Conservation (phyloP, 2,113 vertebrate species). For the Chionomys nivalis region DNA sequence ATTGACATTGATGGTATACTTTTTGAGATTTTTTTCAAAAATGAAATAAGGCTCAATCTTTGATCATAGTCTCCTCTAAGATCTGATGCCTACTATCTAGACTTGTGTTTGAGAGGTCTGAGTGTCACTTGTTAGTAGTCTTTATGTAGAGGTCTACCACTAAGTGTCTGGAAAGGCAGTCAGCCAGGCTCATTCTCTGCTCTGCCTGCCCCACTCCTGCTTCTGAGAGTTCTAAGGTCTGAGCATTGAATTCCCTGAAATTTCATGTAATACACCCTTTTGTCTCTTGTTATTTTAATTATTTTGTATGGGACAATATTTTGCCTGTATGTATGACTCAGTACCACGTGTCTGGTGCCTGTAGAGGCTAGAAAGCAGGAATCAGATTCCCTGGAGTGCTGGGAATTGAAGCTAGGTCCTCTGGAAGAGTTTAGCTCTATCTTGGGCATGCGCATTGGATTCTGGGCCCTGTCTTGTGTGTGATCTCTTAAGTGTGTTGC, state of each 20-base stretch:
- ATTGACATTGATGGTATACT: neutral
- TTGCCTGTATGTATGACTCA: neutral
- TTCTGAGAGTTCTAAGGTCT: constrained; percentile 12
- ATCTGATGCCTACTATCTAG: constrained; percentile 5
- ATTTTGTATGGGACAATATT: neutral
- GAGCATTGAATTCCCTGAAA: constrained; percentile 12
- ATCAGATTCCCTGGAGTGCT: neutral
- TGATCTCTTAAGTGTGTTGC: neutral
- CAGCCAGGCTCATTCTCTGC: constrained; percentile 14
- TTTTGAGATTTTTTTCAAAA: constrained; percentile 8
- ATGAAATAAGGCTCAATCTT: neutral
- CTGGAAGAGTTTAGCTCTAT: neutral
- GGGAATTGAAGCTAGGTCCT: neutral
- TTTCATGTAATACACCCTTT: neutral
- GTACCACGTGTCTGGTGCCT: neutral
- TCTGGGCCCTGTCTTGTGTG: neutral
- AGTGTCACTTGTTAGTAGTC: neutral
- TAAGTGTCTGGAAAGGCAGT: neutral
- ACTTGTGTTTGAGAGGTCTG: neutral
- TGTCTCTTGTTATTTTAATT: neutral
- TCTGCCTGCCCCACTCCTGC: neutral
- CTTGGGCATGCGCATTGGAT: neutral
- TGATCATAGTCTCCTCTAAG: constrained; percentile 4
- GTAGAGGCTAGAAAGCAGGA: neutral
- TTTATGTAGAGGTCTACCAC: neutral